A percentile compares a stretch with the other conserved stretches of the same genome.
Evolutionary conservation across 2,113 vertebrate genomes (phyloP).

Genomic region (Chrysemys picta): DNA sequence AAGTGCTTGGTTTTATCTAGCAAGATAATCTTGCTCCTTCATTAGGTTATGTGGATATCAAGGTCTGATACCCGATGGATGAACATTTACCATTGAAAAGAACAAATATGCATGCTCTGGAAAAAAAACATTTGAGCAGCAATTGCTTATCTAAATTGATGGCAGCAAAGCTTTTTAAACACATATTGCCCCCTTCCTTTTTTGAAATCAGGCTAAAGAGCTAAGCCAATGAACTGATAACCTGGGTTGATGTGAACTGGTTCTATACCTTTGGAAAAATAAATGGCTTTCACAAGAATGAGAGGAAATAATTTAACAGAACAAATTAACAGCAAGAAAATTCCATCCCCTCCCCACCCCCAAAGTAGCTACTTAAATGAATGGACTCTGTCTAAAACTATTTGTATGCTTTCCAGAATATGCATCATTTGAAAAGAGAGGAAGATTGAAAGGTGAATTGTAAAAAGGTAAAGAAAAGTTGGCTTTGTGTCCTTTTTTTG

Average conservation of each 20-base stretch:
- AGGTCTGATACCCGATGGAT: not conserved
- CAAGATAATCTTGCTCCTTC: constrained; percentile 10
- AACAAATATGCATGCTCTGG: not conserved
- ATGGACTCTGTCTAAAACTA: fast-evolving
- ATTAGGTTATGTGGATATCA: not conserved
- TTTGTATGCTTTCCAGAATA: not conserved
- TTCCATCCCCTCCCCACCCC: not conserved
- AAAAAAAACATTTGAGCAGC: not conserved
- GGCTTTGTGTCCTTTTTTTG: not conserved
- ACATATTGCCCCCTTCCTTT: not conserved
- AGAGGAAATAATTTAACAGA: not conserved
- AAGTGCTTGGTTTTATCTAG: constrained; percentile 1
- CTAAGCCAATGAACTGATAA: not conserved
- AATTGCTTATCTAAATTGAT: not conserved
- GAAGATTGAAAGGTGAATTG: not conserved
- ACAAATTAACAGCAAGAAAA: not conserved
- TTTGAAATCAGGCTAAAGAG: not conserved
- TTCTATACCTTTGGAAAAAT: not conserved
- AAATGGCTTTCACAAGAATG: not conserved
- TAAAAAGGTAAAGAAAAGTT: not conserved
- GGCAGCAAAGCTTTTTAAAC: not conserved
- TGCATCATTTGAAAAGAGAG: fast-evolving
- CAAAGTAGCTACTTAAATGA: fast-evolving
- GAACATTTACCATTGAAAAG: not conserved
- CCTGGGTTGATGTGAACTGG: not conserved